Evolutionary conservation across 2,888 invertebrate species (phyloP).

Genomic region (Dryococelus australis): DNA sequence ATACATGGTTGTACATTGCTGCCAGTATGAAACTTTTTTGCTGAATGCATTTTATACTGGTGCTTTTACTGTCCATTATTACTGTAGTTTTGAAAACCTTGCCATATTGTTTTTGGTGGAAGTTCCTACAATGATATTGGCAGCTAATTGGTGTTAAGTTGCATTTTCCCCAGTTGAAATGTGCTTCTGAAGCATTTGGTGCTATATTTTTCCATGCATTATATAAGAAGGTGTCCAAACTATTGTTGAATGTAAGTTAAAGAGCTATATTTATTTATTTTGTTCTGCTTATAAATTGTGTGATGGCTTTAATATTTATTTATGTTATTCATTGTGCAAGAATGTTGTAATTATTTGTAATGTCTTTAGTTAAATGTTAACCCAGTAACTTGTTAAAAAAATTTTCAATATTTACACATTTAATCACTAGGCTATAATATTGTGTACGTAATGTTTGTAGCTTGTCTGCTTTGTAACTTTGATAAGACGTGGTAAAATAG

Average conservation of each 20-base stretch:
- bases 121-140: not conserved
- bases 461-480: no score
- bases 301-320: not conserved
- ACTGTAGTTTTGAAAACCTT: not conserved
- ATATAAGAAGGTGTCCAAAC: not conserved
- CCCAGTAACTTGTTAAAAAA: no score
- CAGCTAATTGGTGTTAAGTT: not conserved
- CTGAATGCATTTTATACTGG: not conserved
- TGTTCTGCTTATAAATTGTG: not conserved
- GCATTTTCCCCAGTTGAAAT: not conserved
- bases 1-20: not conserved
- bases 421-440: no score
- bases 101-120: not conserved
- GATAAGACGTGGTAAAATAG: no score
- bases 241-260: not conserved
- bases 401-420: no score
- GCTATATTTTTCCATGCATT: not conserved
- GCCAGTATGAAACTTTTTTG: not conserved
- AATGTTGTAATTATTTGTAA: no score
- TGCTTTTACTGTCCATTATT: not conserved
- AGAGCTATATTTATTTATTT: not conserved
- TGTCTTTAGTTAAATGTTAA: no score
- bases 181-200: constrained; percentile 6
- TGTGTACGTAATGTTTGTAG: no score
- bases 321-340: no score